These are phyloP conservation scores for Sparus aurata DNA, from an alignment of 2,797 vertebrate species.

Conservation along the genomic window DNA sequence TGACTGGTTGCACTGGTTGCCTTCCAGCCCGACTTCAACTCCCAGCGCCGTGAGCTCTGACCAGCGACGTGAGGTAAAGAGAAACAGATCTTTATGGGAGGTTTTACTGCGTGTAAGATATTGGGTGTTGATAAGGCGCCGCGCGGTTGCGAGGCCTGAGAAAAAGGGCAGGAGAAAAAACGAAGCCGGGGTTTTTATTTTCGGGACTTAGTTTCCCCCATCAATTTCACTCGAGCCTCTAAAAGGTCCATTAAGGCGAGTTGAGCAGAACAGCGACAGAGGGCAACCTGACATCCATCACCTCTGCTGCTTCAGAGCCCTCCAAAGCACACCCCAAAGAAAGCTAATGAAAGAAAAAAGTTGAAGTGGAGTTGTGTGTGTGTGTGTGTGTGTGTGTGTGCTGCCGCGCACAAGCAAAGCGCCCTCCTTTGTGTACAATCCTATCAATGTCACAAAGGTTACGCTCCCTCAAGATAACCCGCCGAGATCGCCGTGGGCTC, in stretches of 20 bases:
- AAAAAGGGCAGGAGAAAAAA: slow-evolving; percentile 34
- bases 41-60: slow-evolving; percentile 20
- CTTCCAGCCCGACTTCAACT: slow-evolving; percentile 51
- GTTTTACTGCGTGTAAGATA: slow-evolving; percentile 73
- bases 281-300: slow-evolving; percentile 77
- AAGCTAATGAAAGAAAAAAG: slow-evolving; percentile 63
- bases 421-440: slow-evolving; percentile 83
- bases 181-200: slow-evolving; percentile 34
- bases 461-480: slow-evolving; percentile 85
- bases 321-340: slow-evolving; percentile 54
- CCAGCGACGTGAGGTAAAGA: slow-evolving; percentile 53
- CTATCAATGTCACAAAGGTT: slow-evolving; percentile 89
- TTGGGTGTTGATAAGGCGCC: slow-evolving; percentile 68
- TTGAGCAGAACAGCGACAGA: slow-evolving; percentile 60
- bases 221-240: slow-evolving; percentile 61
- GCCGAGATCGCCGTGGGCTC: slow-evolving; percentile 82
- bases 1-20: slow-evolving; percentile 64
- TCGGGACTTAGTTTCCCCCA: slow-evolving; percentile 65
- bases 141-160: slow-evolving; percentile 36
- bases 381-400: slow-evolving; percentile 63
- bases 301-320: slow-evolving; percentile 66
- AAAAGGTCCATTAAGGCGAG: slow-evolving; percentile 71
- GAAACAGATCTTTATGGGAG: slow-evolving; percentile 68
- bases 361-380: slow-evolving; percentile 32
- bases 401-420: slow-evolving; percentile 52